Evolutionary conservation across 2,888 invertebrate species (phyloP).

Genomic region (Eurois occulta): DNA sequence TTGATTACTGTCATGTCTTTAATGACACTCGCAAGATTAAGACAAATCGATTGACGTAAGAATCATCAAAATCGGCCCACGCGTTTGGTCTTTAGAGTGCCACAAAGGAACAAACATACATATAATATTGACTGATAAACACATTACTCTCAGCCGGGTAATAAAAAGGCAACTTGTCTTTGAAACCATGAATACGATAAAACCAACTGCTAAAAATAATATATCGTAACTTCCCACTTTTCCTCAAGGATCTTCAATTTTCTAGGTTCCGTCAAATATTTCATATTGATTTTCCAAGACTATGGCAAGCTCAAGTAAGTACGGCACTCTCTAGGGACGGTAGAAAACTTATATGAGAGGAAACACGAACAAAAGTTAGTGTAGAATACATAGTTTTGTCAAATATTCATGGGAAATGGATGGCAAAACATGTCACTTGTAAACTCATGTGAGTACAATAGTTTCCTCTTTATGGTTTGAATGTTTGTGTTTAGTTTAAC

Average conservation of each 20-base stretch:
- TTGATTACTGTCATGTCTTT: no score
- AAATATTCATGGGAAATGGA: constrained; percentile 54
- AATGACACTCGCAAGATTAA: no score
- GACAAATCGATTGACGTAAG: no score
- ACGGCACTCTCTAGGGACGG: constrained; percentile 46
- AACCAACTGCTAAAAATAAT: background rate
- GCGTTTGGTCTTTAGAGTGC: no score
- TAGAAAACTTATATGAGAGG: constrained; percentile 57
- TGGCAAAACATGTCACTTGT: constrained; percentile 30
- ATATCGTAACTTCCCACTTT: constrained; percentile 30
- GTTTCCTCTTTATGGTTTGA: constrained; percentile 27
- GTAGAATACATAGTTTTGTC: constrained; percentile 42
- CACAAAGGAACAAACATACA: no score
- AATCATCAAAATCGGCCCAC: no score
- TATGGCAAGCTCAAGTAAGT: constrained; percentile 32
- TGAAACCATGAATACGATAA: background rate
- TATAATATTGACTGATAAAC: no score
- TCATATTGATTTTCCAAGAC: constrained; percentile 54
- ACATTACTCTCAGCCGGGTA: no score
- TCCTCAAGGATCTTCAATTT: constrained; percentile 33
- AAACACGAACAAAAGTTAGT: constrained; percentile 58
- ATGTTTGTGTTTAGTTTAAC: background rate
- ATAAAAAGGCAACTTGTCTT: background rate
- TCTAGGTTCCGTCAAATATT: constrained; percentile 35
- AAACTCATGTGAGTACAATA: constrained; percentile 20